phyloP scores from a whole-genome alignment of 1,140 invertebrate species.

The Eubasilissa regina region DNA sequence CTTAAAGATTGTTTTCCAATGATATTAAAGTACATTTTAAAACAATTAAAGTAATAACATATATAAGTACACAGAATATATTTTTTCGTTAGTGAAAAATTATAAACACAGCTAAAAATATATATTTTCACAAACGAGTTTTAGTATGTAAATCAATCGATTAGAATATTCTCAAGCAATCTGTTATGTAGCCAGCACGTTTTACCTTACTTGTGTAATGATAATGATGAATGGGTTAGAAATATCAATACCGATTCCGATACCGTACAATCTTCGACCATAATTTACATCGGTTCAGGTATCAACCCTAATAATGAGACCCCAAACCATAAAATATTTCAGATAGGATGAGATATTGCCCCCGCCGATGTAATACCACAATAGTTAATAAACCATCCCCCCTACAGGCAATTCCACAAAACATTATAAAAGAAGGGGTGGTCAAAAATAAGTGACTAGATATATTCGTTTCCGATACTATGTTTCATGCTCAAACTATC shows the following conservation, averaged over 20 bases:
- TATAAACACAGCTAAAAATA: too few species aligned
- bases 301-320: conserved; percentile 20
- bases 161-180: too few species aligned
- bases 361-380: conserved; percentile 1
- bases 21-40: too few species aligned
- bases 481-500: too few species aligned
- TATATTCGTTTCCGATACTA: too few species aligned
- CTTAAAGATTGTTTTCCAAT: too few species aligned
- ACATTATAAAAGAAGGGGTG: not conserved
- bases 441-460: too few species aligned
- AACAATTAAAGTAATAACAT: too few species aligned
- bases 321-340: conserved; percentile 17
- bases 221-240: conserved; percentile 5
- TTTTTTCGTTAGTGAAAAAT: too few species aligned
- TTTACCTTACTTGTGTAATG: not conserved
- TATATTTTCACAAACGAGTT: too few species aligned
- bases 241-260: conserved; percentile 19
- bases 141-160: too few species aligned
- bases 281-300: conserved; percentile 23
- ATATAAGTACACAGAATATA: too few species aligned
- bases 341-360: conserved; percentile 9
- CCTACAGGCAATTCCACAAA: not conserved
- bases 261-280: conserved; percentile 3
- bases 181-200: not conserved
- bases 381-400: not conserved